Percentiles rank a stretch among this genome's conserved stretches.
These are phyloP conservation scores for Progne subis DNA, from an alignment of 2,113 vertebrate species.

Conservation along the genomic window DNA sequence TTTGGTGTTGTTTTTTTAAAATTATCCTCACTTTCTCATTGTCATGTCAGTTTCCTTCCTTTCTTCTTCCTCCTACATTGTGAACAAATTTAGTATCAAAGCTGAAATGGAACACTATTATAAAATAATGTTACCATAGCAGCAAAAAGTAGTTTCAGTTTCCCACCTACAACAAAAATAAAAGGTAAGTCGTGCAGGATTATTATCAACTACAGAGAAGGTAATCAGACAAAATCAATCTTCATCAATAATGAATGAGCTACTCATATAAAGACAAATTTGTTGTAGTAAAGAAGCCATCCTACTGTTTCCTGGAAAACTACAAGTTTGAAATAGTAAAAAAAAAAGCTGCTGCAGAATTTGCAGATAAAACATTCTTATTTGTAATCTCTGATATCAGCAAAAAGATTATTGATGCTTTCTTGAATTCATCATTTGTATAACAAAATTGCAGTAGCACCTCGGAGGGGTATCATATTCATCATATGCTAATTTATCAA, in stretches of 20 bases:
- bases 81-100: neutral
- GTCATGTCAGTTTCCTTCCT: neutral
- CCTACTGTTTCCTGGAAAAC: neutral
- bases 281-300: neutral
- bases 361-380: neutral
- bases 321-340: neutral
- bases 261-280: neutral
- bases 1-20: neutral
- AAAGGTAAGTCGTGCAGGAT: neutral
- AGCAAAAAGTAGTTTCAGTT: constrained; percentile 22
- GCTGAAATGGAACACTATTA: neutral
- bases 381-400: neutral
- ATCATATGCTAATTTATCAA: neutral
- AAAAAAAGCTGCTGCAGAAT: neutral
- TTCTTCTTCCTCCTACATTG: neutral
- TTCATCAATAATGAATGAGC: neutral
- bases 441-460: neutral
- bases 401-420: neutral
- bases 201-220: neutral
- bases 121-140: constrained; percentile 8
- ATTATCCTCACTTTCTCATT: neutral
- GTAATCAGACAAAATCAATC: constrained; percentile 14
- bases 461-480: neutral
- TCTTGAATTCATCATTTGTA: neutral
- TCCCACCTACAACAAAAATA: constrained; percentile 3